Percentiles rank a stretch among this genome's conserved stretches.
These are phyloP conservation scores for Lasius platythorax DNA, from an alignment of 2,888 invertebrate species.

Conservation along the genomic window DNA sequence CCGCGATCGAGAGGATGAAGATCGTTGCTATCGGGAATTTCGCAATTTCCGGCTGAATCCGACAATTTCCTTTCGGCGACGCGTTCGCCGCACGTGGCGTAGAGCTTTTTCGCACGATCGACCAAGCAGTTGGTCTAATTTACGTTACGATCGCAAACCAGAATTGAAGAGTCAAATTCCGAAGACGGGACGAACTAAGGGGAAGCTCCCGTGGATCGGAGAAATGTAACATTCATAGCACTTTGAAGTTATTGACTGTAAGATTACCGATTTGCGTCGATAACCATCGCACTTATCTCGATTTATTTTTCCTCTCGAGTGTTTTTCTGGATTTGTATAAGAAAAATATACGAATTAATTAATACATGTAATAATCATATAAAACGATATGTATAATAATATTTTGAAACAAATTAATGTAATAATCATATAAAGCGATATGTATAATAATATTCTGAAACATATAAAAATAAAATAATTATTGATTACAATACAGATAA, in stretches of 20 bases:
- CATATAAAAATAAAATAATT: background rate
- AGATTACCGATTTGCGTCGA: background rate
- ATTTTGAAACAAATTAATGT: background rate
- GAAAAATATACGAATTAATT: background rate
- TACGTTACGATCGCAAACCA: slow-evolving; percentile 32
- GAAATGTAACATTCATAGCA: background rate
- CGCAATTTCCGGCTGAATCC: slow-evolving; percentile 78
- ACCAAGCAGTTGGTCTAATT: slow-evolving; percentile 42
- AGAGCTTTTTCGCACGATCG: slow-evolving; percentile 21
- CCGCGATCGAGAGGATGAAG: slow-evolving; percentile 34
- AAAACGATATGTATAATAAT: background rate
- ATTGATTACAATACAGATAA: background rate
- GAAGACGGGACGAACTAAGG: background rate
- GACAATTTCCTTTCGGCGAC: slow-evolving; percentile 72
- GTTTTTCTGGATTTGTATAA: background rate
- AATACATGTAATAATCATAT: background rate
- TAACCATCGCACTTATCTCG: background rate
- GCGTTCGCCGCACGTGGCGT: slow-evolving; percentile 23
- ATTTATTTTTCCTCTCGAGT: background rate
- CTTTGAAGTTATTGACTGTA: background rate
- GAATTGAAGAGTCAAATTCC: slow-evolving; percentile 23
- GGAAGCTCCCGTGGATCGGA: background rate
- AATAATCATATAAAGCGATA: too few relatives aligned
- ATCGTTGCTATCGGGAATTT: slow-evolving; percentile 72
- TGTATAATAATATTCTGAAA: too few relatives aligned